These are phyloP conservation scores for Hipposideros armiger DNA, from an alignment of 2,113 vertebrate species.

Conservation along the genomic window DNA sequence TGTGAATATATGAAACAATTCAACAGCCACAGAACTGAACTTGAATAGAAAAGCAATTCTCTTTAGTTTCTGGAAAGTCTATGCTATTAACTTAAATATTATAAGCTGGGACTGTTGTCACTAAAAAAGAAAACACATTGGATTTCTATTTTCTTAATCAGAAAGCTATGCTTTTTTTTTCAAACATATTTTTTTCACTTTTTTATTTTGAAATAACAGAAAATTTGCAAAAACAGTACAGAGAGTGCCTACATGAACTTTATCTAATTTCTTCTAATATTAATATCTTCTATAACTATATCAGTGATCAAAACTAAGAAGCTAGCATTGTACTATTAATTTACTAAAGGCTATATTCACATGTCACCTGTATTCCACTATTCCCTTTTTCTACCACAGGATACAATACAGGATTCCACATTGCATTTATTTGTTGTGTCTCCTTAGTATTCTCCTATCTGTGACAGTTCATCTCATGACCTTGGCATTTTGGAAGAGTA, in stretches of 20 bases:
- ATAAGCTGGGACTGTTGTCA: not conserved
- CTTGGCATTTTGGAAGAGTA: not conserved
- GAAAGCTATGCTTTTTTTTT: slow-evolving; percentile 5
- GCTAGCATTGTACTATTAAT: not conserved
- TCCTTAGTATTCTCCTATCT: not conserved
- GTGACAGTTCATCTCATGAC: not conserved
- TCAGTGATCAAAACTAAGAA: not conserved
- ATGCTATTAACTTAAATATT: not conserved
- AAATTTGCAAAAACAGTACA: not conserved
- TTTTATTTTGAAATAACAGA: slow-evolving; percentile 29
- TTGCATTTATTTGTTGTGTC: not conserved
- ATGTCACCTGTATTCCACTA: not conserved
- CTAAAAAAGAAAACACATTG: not conserved
- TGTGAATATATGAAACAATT: not conserved
- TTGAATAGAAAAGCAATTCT: not conserved
- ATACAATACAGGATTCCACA: not conserved
- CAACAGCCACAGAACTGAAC: not conserved
- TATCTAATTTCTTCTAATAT: not conserved
- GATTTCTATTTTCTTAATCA: not conserved
- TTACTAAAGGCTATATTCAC: not conserved
- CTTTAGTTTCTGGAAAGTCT: not conserved
- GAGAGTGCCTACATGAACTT: not conserved
- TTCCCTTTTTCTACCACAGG: not conserved
- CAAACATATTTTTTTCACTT: not conserved
- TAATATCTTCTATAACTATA: not conserved